A percentile compares a stretch with the other conserved stretches of the same genome.
phyloP scores from a whole-genome alignment of 2,888 invertebrate genomes.

The Zeuzera pyrina region DNA sequence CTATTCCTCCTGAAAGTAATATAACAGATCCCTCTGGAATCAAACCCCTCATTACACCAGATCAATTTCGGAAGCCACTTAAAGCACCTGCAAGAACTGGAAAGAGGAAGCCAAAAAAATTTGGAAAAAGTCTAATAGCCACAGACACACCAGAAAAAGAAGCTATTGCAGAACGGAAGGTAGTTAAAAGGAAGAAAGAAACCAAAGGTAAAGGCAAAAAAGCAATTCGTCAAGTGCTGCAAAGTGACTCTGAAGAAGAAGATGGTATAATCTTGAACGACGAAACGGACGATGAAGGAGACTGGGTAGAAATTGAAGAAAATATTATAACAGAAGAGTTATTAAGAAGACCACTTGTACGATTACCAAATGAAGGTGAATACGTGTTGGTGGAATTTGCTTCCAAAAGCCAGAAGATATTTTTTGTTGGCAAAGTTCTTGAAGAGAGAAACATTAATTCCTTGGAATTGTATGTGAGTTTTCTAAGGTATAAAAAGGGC shows the following conservation, averaged over 20 bases:
- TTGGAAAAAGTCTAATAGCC: too few relatives aligned
- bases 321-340: neutral
- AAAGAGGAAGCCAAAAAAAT: too few relatives aligned
- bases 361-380: neutral
- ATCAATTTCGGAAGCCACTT: too few relatives aligned
- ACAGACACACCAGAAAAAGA: neutral
- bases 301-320: neutral
- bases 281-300: neutral
- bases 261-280: neutral
- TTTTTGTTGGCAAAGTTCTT: too few relatives aligned
- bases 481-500: too few relatives aligned
- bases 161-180: neutral
- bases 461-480: too few relatives aligned
- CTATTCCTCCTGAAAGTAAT: too few relatives aligned
- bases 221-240: neutral
- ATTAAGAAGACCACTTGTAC: neutral
- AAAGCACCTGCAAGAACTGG: too few relatives aligned
- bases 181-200: neutral
- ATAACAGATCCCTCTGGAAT: too few relatives aligned
- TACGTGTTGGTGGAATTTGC: neutral
- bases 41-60: too few relatives aligned
- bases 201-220: neutral
- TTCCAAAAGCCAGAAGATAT: too few relatives aligned
- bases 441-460: too few relatives aligned
- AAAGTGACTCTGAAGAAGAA: neutral